Base-by-base conservation (phyloP, 2,113 vertebrate species). In the Hippocampus zosterae region DNA sequence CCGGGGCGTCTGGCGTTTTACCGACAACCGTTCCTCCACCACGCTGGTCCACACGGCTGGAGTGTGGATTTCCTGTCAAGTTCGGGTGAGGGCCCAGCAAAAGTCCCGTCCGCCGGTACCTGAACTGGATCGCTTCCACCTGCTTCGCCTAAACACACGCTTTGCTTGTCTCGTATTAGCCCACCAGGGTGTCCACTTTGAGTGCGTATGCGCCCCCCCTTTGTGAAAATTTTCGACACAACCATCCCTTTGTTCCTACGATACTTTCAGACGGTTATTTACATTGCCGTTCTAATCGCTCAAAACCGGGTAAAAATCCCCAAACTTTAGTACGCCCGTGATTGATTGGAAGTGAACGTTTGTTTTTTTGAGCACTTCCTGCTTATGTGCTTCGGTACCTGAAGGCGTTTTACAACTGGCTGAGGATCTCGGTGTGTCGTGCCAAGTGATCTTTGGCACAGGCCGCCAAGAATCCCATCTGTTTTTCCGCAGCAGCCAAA, bases 31-130 rank as follows among this genome's bases (percentile, higher is more conserved):
- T 84, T 84, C 78, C 71, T 70, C 81, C 69, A 75, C 76, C 72
- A 80, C 53, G 68, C 74, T 76, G 68, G 71, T 81, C 33, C 5
- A n/a, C n/a, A 92, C 86, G 86, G 88, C 84, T 88, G 71, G 89
- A 92, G 88, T 92, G 88, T 91, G 87, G 90, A 91, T 90, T 90
- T 91, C 88, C 88, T 90, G 90, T 89, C 85, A 88, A 91, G 82
- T 87, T 82, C 80, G 84, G 87, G 90, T 88, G 81, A 83, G 79
- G 76, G 87, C 76, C 85, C 85, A 91, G 88, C 88, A 89, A 88
- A 89, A 85, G 83, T 75, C 80, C 75, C 63, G 62, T 74, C 74
- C 61, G 76, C 74, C 75, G 77, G 88, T 87, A 88, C 85, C 81
- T 84, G 79, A 88, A 80, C 81, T 70, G 85, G 87, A 92, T 90